Base-by-base conservation (phyloP, 2,113 vertebrate species). In the Alethe castanea region DNA sequence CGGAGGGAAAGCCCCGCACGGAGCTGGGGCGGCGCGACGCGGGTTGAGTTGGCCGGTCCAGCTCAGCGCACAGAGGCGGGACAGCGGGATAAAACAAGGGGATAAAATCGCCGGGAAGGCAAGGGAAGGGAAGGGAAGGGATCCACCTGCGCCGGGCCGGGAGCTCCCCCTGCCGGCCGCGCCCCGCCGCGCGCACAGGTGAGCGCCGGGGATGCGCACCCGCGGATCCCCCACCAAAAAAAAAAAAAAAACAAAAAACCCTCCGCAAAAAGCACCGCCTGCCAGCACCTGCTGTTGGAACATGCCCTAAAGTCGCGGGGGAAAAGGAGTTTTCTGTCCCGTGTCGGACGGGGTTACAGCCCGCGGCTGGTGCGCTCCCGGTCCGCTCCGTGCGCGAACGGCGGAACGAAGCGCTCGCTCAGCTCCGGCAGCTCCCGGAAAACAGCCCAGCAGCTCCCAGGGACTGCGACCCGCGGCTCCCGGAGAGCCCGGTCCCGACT, bases 101-200 rank as follows among this genome's bases (percentile, higher is more conserved):
- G 47, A 36, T 4, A 11, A 24, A 42, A 9, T 0, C 12, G 3
- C 20, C 26, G 36, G 50, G 42, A 31, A 16, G 65, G 65, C 47
- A 66, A 15, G 24, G 29, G 31, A 15, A 28, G 73, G 64, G 54
- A 65, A 14, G 24, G 29, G 24, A 10, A 16, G 11, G 45, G 45
- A 47, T 96, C 96, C 98, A 98, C 98, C 97, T 98, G 98, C 97
- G 91, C 29, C 96, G 88, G 95, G 90, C 53, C 83, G 74, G 96
- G 88, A 81, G 94, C 88, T 61, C 97, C 97, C 98, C 96, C 98
- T 98, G 97, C 96, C 95, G 98, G 96, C 89, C 71, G 67, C 72
- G 5, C 15, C 26, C 35, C 3, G 31, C 84, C 86, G 92, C 57
- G 89, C 83, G 91, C 77, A 67, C 95, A 96, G 95, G 93, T 96